These are phyloP conservation scores for Sorex araneus DNA, from an alignment of 2,113 vertebrate genomes.

Conservation along the genomic window DNA sequence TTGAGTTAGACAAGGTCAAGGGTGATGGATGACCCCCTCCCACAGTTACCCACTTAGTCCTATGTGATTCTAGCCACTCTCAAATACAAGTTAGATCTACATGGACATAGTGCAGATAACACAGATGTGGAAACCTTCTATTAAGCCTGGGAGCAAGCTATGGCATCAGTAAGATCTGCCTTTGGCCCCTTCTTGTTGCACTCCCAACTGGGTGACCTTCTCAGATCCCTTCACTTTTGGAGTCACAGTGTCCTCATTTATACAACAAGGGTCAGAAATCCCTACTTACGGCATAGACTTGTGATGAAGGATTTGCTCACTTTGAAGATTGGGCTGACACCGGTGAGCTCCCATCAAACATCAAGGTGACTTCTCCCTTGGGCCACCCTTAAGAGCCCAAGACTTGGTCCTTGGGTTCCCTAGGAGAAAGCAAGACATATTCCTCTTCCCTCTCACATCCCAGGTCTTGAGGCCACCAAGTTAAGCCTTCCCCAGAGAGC, in stretches of 20 bases:
- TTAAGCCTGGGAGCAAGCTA: neutral
- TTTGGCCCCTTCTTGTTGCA: neutral
- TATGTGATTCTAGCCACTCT: neutral
- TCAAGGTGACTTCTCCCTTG: neutral
- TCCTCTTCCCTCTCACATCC: neutral
- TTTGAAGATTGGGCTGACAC: neutral
- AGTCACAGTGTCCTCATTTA: neutral
- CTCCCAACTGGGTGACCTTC: constrained; percentile 1
- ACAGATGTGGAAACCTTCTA: neutral
- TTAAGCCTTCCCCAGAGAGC: neutral
- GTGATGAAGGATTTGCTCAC: neutral
- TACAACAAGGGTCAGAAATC: neutral
- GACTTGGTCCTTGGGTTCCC: neutral
- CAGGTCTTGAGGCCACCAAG: neutral
- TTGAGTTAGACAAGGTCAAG: neutral
- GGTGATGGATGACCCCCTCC: neutral
- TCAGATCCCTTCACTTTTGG: neutral
- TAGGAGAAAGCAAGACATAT: neutral
- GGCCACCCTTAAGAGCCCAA: neutral
- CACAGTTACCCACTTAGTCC: neutral
- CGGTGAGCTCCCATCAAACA: no score
- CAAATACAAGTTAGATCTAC: neutral
- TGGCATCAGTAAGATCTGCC: neutral
- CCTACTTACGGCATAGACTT: neutral
- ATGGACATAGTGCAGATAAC: neutral